Conservation (phyloP, 2,797 vertebrate species). For the Ctenopoma multispine region DNA sequence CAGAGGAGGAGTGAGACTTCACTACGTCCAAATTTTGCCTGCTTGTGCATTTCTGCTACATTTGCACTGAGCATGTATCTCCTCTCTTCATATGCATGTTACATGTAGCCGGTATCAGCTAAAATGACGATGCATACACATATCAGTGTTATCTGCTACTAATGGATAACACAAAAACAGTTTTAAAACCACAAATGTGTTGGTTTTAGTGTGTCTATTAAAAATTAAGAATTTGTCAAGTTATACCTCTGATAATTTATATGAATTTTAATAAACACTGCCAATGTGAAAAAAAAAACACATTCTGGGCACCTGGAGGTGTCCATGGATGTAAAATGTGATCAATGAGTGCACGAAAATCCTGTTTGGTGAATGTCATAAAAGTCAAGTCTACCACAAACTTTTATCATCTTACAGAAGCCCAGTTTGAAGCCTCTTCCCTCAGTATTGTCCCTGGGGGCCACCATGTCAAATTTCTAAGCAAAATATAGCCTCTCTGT, state of each 20-base stretch:
- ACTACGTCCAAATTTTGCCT: background rate
- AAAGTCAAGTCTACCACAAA: slow-evolving; percentile 32
- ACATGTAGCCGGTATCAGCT: background rate
- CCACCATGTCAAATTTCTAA: slow-evolving; percentile 71
- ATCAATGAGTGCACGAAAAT: background rate
- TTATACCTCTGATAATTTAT: background rate
- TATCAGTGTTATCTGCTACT: background rate
- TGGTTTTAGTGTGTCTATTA: background rate
- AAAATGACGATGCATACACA: background rate
- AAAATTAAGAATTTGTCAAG: background rate
- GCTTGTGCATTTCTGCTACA: background rate
- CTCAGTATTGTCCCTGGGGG: slow-evolving; percentile 62
- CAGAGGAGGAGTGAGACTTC: background rate
- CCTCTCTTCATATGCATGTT: background rate
- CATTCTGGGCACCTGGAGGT: background rate
- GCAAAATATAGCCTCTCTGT: slow-evolving; percentile 66
- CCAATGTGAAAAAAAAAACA: background rate
- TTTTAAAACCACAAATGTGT: background rate
- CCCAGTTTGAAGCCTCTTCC: slow-evolving; percentile 61
- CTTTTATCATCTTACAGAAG: slow-evolving; percentile 25
- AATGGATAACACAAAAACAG: no score
- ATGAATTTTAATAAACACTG: background rate
- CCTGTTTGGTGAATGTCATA: slow-evolving; percentile 17
- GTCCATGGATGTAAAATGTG: background rate
- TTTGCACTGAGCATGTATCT: background rate